Evolutionary conservation across 2,113 vertebrate species (phyloP).

Genomic region (Rhea pennata): DNA sequence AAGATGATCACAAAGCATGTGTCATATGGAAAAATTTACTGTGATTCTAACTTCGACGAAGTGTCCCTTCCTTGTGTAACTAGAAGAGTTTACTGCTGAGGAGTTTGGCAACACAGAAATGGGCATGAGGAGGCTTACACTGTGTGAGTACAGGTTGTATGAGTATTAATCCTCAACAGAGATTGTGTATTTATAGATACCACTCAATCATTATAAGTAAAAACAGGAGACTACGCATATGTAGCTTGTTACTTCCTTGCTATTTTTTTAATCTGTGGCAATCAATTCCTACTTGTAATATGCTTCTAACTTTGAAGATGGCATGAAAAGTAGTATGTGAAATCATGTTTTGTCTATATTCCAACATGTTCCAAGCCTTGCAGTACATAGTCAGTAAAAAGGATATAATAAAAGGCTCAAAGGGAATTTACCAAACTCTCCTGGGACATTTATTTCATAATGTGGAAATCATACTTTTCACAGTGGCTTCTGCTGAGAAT

Average conservation of each 20-base stretch:
- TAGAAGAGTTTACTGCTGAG: background rate
- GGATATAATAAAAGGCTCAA: background rate
- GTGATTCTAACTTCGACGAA: no score
- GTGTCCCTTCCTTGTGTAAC: no score
- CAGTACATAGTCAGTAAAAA: background rate
- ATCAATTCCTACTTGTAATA: background rate
- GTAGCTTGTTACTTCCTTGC: background rate
- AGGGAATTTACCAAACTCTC: background rate
- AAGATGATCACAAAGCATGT: background rate
- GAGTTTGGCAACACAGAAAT: rapidly evolving
- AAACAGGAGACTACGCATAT: background rate
- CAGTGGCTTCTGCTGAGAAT: background rate
- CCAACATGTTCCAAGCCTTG: rapidly evolving
- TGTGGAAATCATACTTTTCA: background rate
- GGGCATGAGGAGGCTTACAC: rapidly evolving
- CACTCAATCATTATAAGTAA: background rate
- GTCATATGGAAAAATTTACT: no score
- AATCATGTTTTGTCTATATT: background rate
- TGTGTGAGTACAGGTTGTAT: background rate
- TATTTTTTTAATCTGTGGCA: background rate
- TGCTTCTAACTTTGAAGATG: background rate
- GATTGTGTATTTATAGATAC: background rate
- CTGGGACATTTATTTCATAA: rapidly evolving
- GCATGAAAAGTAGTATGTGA: background rate
- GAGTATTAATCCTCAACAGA: background rate